Base-by-base conservation (phyloP, 2,888 invertebrate species). In the Tenodera sinensis region DNA sequence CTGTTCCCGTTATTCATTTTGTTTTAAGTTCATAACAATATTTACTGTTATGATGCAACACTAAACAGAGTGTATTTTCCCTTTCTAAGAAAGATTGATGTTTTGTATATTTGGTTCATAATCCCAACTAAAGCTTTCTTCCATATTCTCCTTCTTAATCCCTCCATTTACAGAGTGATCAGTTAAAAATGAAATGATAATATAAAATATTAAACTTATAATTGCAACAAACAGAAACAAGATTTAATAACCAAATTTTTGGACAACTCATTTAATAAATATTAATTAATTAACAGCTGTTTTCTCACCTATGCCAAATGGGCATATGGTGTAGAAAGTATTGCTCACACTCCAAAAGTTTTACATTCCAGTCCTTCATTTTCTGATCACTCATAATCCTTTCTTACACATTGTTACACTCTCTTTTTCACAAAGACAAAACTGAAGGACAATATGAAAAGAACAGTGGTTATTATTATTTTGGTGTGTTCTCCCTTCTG, bases 401-500 rank as follows among this genome's bases (percentile, higher is more conserved):
- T 71, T 71, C 54, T 20, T 71, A 71, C 20, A 71, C 54, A 20
- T 15, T 71, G 54, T 71, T 71, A 71, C 54, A 71, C 20, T 71
- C 54, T 71, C 54, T 71, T 71, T 71, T 71, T 71, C 54, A 71
- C 25, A 71, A 71, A 71, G 54, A 87, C 25, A 84, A 84, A 87
- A 83, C 81, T 83, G 34, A 83, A 83, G 87, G 87, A 87, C 83
- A 87, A 34, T 42, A 30, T 87, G 9, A 87, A 82, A 83, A 87
- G 81, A 83, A 82, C 89, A 83, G 85, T 88, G 88, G 89, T 89
- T 87, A 82, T 90, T 86, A 88, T 88, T 89, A 90, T 89, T 87
- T 87, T 90, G 89, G 83, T 89, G 85, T 90, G 89, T 89, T 91
- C 88, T 90, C 87, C 87, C 83, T 87, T 87, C 87, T 87, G 82